Percentiles rank a stretch among this genome's conserved stretches.
Conservation (phyloP, 2,797 vertebrate genomes). For the Labeo calbasu region DNA sequence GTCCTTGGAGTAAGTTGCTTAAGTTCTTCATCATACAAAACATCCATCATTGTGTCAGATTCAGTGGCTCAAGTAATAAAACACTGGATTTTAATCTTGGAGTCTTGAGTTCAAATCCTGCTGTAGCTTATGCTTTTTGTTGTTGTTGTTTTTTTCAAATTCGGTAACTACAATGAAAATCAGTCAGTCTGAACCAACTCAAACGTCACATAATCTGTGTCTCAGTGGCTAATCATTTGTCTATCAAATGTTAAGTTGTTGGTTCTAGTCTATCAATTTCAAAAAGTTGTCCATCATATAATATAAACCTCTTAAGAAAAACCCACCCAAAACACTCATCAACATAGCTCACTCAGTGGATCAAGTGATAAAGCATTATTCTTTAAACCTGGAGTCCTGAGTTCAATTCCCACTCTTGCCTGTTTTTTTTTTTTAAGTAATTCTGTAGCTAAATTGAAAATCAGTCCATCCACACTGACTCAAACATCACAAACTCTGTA, state of each 20-base stretch:
- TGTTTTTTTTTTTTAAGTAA: neutral
- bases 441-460: neutral
- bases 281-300: neutral
- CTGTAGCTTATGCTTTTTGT: neutral
- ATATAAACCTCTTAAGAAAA: neutral
- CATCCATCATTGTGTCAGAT: fast-evolving
- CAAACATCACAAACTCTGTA: neutral
- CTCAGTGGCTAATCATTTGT: neutral
- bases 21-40: neutral
- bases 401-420: neutral
- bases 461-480: neutral
- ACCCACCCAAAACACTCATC: neutral
- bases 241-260: neutral
- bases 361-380: neutral
- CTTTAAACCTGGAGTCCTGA: neutral
- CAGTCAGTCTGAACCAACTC: neutral
- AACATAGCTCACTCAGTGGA: neutral
- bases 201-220: neutral
- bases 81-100: neutral
- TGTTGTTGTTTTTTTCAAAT: no score
- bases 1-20: neutral
- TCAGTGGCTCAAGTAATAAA: neutral
- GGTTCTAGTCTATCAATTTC: neutral
- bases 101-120: neutral
- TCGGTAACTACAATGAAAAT: neutral